Evolutionary conservation across 2,113 vertebrate genomes (phyloP), one percentile per base, ranked within the genome.

Genomic region (Hemiprocne comata): DNA sequence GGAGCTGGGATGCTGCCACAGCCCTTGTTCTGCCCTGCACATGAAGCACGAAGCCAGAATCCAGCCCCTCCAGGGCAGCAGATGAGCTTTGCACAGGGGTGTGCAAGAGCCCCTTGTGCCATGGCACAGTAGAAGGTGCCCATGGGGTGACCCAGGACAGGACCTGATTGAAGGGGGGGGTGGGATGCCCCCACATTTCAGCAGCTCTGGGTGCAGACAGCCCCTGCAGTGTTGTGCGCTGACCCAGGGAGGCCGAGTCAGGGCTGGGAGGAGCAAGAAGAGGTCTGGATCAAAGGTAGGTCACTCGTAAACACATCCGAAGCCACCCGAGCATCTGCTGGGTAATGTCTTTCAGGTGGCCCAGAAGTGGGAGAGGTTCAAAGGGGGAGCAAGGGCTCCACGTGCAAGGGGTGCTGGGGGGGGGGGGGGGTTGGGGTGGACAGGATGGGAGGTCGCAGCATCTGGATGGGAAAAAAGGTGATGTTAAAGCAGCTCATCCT

Each of bases 271-370:
- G 74, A 60, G 71, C 53, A 26, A 38, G 69, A 21, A 25, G 33
- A 87, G 64, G 34, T 28, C 36, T 3, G 1, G n/a, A 88, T 93
- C 92, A 91, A 95, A 95, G 90, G 2, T 4, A 7, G 84, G 73
- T 55, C 93, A 16, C 38, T 44, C 7, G 36, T 9, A 1, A 44
- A 4, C 75, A 69, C 58, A 66, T 23, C 85, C 13, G 64, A 48
- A 25, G 50, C 76, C 66, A 28, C 44, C 0, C 0, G 33, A 31
- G 54, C 87, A 74, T 23, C 78, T 44, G 87, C 36, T 7, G 21
- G 40, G 64, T 78, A 57, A 95, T 93, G 94, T n/a, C 92, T 94
- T 79, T 78, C 94, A 90, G 82, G 94, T 90, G 94, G 76, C 93
- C 64, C 89, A 1, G 24, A 26, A 3, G 40, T 6, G 11, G 28